A percentile compares a stretch with the other conserved stretches of the same genome.
Conservation (phyloP, 2,888 invertebrate genomes). For the Hirtodrosophila cameraria region DNA sequence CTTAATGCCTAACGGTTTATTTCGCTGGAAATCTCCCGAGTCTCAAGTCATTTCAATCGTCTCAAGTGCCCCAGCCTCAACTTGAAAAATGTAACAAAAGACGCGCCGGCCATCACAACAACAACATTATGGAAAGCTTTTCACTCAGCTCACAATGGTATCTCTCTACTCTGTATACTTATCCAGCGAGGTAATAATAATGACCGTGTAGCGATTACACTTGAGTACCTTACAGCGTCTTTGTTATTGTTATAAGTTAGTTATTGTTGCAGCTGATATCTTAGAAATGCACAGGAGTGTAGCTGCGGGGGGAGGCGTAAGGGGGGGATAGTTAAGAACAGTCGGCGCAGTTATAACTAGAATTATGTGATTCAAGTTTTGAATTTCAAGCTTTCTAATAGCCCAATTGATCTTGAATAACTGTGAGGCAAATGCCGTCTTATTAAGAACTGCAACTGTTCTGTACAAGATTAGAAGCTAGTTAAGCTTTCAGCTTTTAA, state of each 20-base stretch:
- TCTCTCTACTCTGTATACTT: slow-evolving; percentile 56
- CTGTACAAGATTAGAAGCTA: background rate
- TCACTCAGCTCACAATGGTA: slow-evolving; percentile 50
- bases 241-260: slow-evolving; percentile 51
- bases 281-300: slow-evolving; percentile 11
- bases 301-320: background rate
- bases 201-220: slow-evolving; percentile 78
- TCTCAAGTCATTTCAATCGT: slow-evolving; percentile 56
- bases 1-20: slow-evolving; percentile 62
- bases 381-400: slow-evolving; percentile 10
- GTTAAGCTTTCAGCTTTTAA: too few relatives aligned
- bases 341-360: slow-evolving; percentile 5
- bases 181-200: slow-evolving; percentile 72
- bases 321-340: background rate
- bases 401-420: background rate
- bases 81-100: slow-evolving; percentile 73
- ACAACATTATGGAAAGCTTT: slow-evolving; percentile 72
- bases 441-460: background rate
- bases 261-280: slow-evolving; percentile 31
- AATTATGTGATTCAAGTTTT: slow-evolving; percentile 27
- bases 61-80: slow-evolving; percentile 67
- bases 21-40: slow-evolving; percentile 45
- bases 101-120: slow-evolving; percentile 53
- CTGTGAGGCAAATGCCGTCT: background rate
- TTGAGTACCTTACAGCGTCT: slow-evolving; percentile 60